Base-by-base conservation (phyloP, 2,797 vertebrate genomes). In the Danio kyathit region DNA sequence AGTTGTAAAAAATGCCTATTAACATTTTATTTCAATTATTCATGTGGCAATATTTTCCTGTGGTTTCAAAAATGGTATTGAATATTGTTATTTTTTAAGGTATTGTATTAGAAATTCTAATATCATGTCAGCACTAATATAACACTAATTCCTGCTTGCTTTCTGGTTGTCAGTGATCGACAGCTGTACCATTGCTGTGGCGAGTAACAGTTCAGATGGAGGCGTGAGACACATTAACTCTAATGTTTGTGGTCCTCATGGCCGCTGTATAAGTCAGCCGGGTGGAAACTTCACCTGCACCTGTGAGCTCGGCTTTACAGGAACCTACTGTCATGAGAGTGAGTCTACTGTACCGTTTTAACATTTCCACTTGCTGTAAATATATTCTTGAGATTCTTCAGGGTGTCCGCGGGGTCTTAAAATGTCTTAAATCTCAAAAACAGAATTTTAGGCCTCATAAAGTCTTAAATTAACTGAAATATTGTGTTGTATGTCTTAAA, bases 311-410 rank as follows among this genome's bases (percentile, higher is more conserved):
- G 98, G 97, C 14, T 99, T 99, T 90, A 98, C 95, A 0, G 98
- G 97, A 76, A 85, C 90, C 77, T 99, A 99, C 90, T 99, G 98
- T 87, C 97, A 99, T 1, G 97, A 99, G 89, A 99, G 98, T 99
- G 92, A 88, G 97, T 84, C 52, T 11, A 10, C 11, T 2, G 5
- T 51, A 10, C 14, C 1, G 1, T 43, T 49, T 19, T 7, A 44
- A 0, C 51, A 1, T 46, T 19, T 38, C 48, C 1, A 1, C 1
- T 40, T 59, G n/a, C 2, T 9, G 51, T 6, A 11, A 56, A 21
- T 2, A 5, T 65, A 2, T 6, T 29, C 2, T 7, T 40, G 6
- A n/a, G 16, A 11, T 0, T 6, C n/a, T n/a, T n/a, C n/a, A n/a
- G n/a, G n/a, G n/a, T n/a, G n/a, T n/a, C n/a, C n/a, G n/a, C n/a